Percentiles rank a stretch among this genome's conserved stretches.
Conservation (phyloP, 2,113 vertebrate genomes). For the Corydoras sp. region DNA sequence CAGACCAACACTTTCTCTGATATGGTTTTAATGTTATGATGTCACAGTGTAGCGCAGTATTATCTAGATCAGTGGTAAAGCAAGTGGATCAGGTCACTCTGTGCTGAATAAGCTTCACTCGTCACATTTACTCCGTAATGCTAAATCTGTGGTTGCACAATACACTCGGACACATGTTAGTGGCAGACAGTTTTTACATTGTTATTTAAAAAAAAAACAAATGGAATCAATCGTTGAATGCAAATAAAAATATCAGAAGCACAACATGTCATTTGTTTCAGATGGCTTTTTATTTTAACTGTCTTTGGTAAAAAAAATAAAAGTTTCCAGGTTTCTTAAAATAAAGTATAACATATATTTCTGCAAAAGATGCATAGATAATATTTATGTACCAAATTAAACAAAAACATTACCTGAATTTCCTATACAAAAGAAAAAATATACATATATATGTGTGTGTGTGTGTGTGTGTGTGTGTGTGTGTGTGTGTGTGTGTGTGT, state of each 20-base stretch:
- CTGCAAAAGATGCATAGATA: too few species aligned
- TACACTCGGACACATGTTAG: conserved; percentile 41
- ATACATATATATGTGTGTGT: too few species aligned
- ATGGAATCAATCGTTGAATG: conserved; percentile 45
- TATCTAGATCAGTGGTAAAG: conserved; percentile 44
- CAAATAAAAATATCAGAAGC: conserved; percentile 39
- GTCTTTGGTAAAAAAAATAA: too few species aligned
- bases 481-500: too few species aligned
- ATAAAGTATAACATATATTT: too few species aligned
- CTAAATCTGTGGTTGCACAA: conserved; percentile 43
- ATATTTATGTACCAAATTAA: too few species aligned
- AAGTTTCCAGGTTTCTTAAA: too few species aligned
- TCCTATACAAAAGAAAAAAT: too few species aligned
- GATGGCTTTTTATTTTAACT: neutral
- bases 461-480: too few species aligned
- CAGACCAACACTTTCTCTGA: conserved; percentile 27
- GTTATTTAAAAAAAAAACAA: conserved; percentile 34
- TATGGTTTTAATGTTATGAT: conserved; percentile 37
- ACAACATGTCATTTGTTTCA: neutral
- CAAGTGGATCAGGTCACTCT: conserved; percentile 39
- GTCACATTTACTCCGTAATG: conserved; percentile 33
- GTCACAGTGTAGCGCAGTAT: conserved; percentile 42
- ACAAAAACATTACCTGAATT: too few species aligned
- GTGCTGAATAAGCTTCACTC: conserved; percentile 37
- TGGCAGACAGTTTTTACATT: conserved; percentile 40